Evolutionary conservation across 2,888 invertebrate species (phyloP).

Genomic region (Chymomyza procnemis): DNA sequence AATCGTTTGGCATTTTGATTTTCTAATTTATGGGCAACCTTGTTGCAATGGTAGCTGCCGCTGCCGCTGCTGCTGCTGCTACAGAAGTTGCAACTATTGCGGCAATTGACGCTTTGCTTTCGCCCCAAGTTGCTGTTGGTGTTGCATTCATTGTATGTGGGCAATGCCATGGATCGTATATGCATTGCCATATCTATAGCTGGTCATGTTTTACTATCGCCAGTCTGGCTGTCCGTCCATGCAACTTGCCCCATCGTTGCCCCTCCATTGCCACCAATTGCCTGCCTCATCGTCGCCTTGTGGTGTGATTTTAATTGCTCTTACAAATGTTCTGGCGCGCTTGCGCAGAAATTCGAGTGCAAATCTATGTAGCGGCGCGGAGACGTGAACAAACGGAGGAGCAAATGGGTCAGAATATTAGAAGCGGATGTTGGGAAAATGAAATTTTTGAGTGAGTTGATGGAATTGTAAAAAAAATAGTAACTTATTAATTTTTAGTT

Average conservation of each 20-base stretch:
- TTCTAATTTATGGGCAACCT: slow-evolving; percentile 53
- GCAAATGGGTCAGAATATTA: no score
- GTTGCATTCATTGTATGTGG: slow-evolving; percentile 3
- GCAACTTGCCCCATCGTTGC: slow-evolving; percentile 40
- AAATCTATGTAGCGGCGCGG: slow-evolving; percentile 48
- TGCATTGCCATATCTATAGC: slow-evolving; percentile 22
- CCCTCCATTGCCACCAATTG: not conserved
- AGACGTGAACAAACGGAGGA: not conserved
- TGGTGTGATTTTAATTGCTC: slow-evolving; percentile 72
- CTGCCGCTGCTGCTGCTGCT: not conserved
- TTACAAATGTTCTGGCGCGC: slow-evolving; percentile 63
- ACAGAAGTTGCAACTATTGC: not conserved
- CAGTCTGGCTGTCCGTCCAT: not conserved
- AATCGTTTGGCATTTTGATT: slow-evolving; percentile 57
- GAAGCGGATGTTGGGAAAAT: no score
- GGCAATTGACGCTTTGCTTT: slow-evolving; percentile 19
- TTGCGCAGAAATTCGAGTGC: slow-evolving; percentile 59
- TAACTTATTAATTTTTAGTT: no score
- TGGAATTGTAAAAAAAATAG: no score
- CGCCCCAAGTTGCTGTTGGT: slow-evolving; percentile 24
- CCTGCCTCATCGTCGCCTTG: slow-evolving; percentile 37
- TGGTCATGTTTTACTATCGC: slow-evolving; percentile 11
- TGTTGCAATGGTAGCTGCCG: not conserved
- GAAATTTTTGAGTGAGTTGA: no score
- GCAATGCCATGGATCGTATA: not conserved